Evolutionary conservation across 2,888 invertebrate genomes (phyloP).

Genomic region (Xestobium rufovillosum): DNA sequence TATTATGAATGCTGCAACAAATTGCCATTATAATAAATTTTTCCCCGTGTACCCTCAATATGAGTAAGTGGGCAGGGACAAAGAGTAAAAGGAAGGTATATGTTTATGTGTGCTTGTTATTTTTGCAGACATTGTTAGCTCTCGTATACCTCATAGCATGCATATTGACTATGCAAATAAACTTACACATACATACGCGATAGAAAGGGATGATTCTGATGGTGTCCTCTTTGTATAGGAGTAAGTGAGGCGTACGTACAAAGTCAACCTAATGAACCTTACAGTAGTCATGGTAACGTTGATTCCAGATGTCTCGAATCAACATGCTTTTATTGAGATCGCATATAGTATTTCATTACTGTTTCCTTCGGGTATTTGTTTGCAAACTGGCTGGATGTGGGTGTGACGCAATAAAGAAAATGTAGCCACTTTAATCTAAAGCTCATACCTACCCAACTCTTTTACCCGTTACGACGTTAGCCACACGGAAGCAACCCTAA

Average conservation of each 20-base stretch:
- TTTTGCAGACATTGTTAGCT: constrained; percentile 6
- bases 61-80: too few relatives aligned
- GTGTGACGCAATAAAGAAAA: constrained; percentile 4
- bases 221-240: constrained; percentile 2
- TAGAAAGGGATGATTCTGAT: constrained; percentile 4
- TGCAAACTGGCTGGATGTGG: constrained; percentile 4
- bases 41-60: too few relatives aligned
- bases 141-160: constrained; percentile 2
- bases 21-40: too few relatives aligned
- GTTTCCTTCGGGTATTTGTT: constrained; percentile 19
- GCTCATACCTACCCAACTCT: too few relatives aligned
- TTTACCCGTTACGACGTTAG: too few relatives aligned
- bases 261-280: constrained; percentile 33
- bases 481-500: too few relatives aligned
- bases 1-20: too few relatives aligned
- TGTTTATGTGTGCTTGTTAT: too few relatives aligned
- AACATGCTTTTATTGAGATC: constrained; percentile 33
- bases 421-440: too few relatives aligned
- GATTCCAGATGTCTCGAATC: constrained; percentile 32
- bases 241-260: constrained; percentile 18
- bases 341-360: constrained; percentile 33
- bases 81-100: too few relatives aligned
- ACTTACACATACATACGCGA: constrained; percentile 4
- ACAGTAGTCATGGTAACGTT: constrained; percentile 29
- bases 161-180: constrained; percentile 9